Evolutionary conservation across 2,113 vertebrate genomes (phyloP).

Genomic region (Albula goreensis): DNA sequence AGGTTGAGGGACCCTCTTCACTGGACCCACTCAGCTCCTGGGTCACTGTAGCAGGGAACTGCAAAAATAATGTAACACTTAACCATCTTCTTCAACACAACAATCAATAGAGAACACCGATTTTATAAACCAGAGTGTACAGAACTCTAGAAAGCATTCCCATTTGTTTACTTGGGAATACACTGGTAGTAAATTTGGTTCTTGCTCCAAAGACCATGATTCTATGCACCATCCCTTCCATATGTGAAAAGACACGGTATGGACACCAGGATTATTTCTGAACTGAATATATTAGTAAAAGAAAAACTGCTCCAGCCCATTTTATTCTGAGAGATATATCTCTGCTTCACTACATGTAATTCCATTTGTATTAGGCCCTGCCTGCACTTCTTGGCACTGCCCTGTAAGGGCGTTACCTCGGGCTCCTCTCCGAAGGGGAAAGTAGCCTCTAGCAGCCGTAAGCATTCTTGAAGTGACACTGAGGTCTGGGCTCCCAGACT

Average conservation of each 20-base stretch:
- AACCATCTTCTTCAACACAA: background rate
- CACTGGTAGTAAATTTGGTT: background rate
- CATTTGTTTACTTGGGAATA: background rate
- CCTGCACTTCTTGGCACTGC: background rate
- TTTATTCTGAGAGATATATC: too few relatives aligned
- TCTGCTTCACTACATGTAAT: too few relatives aligned
- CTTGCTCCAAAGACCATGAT: background rate
- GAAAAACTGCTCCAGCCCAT: too few relatives aligned
- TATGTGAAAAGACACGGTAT: background rate
- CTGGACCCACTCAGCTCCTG: conserved; percentile 74
- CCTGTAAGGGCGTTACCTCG: conserved; percentile 72
- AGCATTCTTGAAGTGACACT: conserved; percentile 88
- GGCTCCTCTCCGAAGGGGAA: conserved; percentile 89
- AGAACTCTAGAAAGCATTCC: background rate
- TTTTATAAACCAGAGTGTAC: background rate
- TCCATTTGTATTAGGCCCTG: too few relatives aligned
- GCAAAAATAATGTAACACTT: background rate
- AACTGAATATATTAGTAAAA: background rate
- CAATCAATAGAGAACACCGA: background rate
- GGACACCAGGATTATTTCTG: background rate
- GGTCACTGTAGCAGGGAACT: conserved; percentile 84
- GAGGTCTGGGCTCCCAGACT: conserved; percentile 82
- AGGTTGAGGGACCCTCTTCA: conserved; percentile 73
- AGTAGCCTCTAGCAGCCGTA: conserved; percentile 90
- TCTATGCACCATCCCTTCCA: background rate